phyloP scores from a whole-genome alignment of 2,888 invertebrate species.

The Catocala fraxini region DNA sequence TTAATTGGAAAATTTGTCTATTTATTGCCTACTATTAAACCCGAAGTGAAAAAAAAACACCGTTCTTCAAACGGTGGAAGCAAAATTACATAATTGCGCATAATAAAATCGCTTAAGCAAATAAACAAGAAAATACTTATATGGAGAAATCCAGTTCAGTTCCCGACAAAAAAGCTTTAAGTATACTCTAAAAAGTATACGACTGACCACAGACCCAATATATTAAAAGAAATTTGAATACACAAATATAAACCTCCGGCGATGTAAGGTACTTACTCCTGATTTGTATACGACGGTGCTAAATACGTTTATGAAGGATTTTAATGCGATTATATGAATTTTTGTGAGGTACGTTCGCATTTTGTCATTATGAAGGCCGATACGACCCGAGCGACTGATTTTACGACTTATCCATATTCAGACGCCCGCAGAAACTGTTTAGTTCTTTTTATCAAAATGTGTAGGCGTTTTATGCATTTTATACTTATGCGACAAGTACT shows the following conservation, averaged over 20 bases:
- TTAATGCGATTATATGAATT: conserved; percentile 58
- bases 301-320: conserved; percentile 60
- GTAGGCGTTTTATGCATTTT: conserved; percentile 36
- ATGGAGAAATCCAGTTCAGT: no score
- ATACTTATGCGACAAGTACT: conserved; percentile 2
- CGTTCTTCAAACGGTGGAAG: no score
- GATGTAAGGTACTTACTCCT: conserved; percentile 47
- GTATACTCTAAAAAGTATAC: conserved; percentile 29
- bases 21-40: no score
- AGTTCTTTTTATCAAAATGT: conserved; percentile 30
- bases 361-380: conserved; percentile 49
- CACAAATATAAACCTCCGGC: conserved; percentile 40
- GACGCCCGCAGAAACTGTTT: conserved; percentile 34
- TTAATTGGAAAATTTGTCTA: no score
- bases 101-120: no score
- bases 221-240: conserved; percentile 31
- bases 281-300: conserved; percentile 54
- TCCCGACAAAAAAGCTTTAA: background rate
- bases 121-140: no score
- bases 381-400: conserved; percentile 26
- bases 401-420: conserved; percentile 43
- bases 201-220: conserved; percentile 32
- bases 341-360: conserved; percentile 34
- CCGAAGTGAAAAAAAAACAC: no score
- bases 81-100: no score